A percentile compares a stretch with the other conserved stretches of the same genome.
Evolutionary conservation across 2,113 vertebrate genomes (phyloP).

Genomic region (Sphyrna mokarran): DNA sequence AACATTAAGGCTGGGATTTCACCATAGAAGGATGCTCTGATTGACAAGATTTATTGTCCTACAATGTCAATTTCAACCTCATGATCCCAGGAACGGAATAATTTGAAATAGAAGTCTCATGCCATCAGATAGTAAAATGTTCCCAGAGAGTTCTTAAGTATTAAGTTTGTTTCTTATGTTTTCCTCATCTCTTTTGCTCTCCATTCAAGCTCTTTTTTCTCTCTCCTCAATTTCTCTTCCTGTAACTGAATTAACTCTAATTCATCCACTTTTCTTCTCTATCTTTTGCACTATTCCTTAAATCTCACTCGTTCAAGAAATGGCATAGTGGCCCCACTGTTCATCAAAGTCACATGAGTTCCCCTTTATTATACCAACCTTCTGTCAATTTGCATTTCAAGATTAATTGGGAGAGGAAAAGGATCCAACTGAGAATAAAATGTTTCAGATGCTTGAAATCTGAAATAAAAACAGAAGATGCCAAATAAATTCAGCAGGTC

Average conservation of each 20-base stretch:
- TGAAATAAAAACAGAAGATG: too few species aligned
- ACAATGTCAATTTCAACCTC: background rate
- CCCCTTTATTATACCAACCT: background rate
- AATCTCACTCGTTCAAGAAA: background rate
- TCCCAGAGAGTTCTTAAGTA: background rate
- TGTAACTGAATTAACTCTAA: background rate
- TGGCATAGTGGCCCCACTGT: background rate
- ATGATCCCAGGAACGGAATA: background rate
- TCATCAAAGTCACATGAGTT: background rate
- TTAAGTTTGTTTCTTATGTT: background rate
- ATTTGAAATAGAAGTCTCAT: background rate
- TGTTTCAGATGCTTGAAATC: too few species aligned
- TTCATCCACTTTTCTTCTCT: background rate
- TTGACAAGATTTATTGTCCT: background rate
- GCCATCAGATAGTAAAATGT: background rate
- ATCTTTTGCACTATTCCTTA: background rate
- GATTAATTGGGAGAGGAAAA: background rate
- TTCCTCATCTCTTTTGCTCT: background rate
- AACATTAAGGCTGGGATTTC: background rate
- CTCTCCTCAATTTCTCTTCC: background rate
- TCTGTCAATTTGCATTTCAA: background rate
- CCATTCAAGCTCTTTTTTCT: background rate
- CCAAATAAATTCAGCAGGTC: too few species aligned
- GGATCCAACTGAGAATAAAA: background rate
- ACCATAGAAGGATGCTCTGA: background rate